Evolutionary conservation across 1,140 invertebrate genomes (phyloP).

Genomic region (Anthonomus grandis): DNA sequence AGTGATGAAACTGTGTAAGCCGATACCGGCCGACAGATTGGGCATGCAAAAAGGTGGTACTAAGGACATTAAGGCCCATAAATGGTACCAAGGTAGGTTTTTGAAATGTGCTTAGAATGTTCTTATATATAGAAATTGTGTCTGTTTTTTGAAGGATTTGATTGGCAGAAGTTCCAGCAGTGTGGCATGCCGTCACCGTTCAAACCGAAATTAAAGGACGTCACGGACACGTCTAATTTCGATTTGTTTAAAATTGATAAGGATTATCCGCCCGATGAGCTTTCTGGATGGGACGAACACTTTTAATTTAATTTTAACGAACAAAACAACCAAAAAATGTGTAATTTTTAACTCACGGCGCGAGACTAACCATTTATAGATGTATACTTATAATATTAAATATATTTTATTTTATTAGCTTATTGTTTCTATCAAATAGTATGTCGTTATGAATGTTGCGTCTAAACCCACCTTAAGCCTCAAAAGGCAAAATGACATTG

Average conservation of each 20-base stretch:
- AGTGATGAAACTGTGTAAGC: constrained; percentile 83
- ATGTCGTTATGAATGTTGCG: too few species aligned
- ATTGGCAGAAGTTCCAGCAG: constrained; percentile 34
- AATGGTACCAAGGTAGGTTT: constrained; percentile 56
- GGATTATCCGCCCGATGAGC: constrained; percentile 36
- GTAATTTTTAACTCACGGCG: too few species aligned
- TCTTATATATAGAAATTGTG: constrained; percentile 3
- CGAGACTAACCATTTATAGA: too few species aligned
- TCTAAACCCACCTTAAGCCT: too few species aligned
- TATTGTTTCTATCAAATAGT: too few species aligned
- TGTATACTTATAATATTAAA: too few species aligned
- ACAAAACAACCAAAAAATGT: too few species aligned
- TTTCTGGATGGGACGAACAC: constrained; percentile 35
- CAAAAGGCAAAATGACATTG: too few species aligned
- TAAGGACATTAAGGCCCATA: constrained; percentile 88
- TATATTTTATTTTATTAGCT: too few species aligned
- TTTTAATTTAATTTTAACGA: too few species aligned
- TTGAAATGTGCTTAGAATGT: constrained; percentile 22
- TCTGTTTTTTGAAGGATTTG: constrained; percentile 29
- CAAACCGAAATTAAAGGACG: constrained; percentile 32
- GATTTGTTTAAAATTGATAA: constrained; percentile 38
- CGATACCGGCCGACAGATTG: constrained; percentile 86
- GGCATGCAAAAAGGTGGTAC: constrained; percentile 91
- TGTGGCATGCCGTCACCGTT: constrained; percentile 29
- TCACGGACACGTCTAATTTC: constrained; percentile 32